Percentiles rank a stretch among this genome's conserved stretches.
phyloP scores from a whole-genome alignment of 2,888 invertebrate genomes.

The Hymenopus coronatus region DNA sequence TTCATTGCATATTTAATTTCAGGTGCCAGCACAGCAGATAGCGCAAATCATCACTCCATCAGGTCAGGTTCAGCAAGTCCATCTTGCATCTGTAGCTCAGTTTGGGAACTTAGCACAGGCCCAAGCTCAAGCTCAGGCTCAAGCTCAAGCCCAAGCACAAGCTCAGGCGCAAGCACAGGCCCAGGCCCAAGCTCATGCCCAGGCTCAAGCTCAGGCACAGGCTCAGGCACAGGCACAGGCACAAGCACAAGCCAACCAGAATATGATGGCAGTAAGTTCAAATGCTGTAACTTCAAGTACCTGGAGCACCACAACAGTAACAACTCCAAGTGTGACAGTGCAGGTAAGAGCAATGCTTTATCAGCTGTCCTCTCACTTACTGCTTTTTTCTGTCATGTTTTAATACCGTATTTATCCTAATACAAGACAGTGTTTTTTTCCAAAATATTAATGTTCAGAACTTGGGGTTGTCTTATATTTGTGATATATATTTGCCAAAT shows the following conservation, averaged over 20 bases:
- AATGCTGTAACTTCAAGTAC: conserved; percentile 36
- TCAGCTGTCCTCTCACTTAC: too few relatives aligned
- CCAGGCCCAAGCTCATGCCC: conserved; percentile 35
- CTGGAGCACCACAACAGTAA: conserved; percentile 42
- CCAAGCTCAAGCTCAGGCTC: conserved; percentile 43
- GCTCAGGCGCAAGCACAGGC: conserved; percentile 34
- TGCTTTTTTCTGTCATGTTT: too few relatives aligned
- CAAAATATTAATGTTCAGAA: too few relatives aligned
- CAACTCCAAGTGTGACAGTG: conserved; percentile 46
- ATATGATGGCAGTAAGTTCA: conserved; percentile 28
- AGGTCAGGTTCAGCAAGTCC: conserved; percentile 87
- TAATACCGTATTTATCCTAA: too few relatives aligned
- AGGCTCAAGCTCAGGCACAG: conserved; percentile 36
- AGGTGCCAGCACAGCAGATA: conserved; percentile 53
- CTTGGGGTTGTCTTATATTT: too few relatives aligned
- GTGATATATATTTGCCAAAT: too few relatives aligned
- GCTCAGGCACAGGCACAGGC: conserved; percentile 42
- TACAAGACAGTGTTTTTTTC: too few relatives aligned
- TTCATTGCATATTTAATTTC: not conserved
- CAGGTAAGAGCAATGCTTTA: conserved; percentile 36
- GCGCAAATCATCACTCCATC: conserved; percentile 85
- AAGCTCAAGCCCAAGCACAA: conserved; percentile 37
- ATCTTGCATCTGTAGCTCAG: conserved; percentile 65
- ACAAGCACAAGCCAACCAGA: conserved; percentile 31
- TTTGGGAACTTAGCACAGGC: conserved; percentile 38